Evolutionary conservation across 2,888 invertebrate genomes (phyloP), one percentile per base, ranked within the genome.

Genomic region (Lasioglossum leucozonium): DNA sequence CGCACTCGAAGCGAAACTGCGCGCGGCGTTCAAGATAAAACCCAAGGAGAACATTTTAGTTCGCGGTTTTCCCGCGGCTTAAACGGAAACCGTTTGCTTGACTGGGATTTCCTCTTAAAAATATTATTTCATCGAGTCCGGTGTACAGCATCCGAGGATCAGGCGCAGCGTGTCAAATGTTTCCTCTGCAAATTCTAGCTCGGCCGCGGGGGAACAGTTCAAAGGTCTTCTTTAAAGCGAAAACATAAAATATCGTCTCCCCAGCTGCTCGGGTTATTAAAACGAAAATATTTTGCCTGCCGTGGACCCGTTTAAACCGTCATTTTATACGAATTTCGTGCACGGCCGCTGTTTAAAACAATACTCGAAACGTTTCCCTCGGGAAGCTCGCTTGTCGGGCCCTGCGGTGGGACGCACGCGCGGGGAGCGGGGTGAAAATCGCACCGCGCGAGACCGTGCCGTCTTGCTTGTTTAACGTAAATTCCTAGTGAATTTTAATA

Each of bases 401-500:
- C n/a, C n/a, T n/a, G n/a, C n/a, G n/a, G n/a, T n/a, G n/a, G n/a
- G n/a, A n/a, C n/a, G n/a, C n/a, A n/a, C n/a, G 62, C 0, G 30
- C 22, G 34, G 34, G 47, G 30, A n/a, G n/a, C n/a, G 22, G 10
- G 51, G 72, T 22, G 78, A 72, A 77, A 81, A 81, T 77, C 72
- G 81, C 47, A 67, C 47, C 67, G 4, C 22, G 37, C 62, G 67
- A 67, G 34, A n/a, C n/a, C 76, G 40, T 65, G 37, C 37, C 30
- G 11, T 40, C 77, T 72, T 67, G 51, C 37, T 72, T 77, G 72
- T 77, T 47, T 69, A 22, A 47, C 62, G 77, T 26, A 65, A 67
- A 65, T 42, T 81, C 72, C 47, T 62, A 37, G 80, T 30, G 65
- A 81, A 81, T 81, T 81, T 78, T 51, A 51, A 34, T 51, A 22